These are phyloP conservation scores for Antrozous pallidus DNA, from an alignment of 2,797 vertebrate genomes.

Conservation along the genomic window DNA sequence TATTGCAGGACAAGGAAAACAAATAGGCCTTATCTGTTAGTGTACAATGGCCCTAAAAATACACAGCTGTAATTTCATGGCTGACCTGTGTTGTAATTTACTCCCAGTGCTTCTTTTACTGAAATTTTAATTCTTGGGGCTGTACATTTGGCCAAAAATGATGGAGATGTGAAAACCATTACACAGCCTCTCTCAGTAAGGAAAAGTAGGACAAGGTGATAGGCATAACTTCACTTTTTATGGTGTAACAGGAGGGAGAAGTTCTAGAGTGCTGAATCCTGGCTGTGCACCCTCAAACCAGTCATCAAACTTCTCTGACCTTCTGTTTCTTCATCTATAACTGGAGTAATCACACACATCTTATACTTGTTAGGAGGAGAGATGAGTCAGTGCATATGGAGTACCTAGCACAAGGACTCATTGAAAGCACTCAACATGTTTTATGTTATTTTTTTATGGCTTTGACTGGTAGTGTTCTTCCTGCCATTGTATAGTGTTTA, in stretches of 20 bases:
- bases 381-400: not conserved
- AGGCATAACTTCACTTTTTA: not conserved
- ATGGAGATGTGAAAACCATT: not conserved
- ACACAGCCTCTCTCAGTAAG: not conserved
- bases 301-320: not conserved
- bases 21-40: conserved; percentile 36
- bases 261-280: not conserved
- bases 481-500: not conserved
- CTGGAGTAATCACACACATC: not conserved
- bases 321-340: not conserved
- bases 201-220: fast-evolving
- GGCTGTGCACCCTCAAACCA: not conserved
- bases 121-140: conserved; percentile 40
- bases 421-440: not conserved
- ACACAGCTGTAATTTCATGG: conserved; percentile 53
- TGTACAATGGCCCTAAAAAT: not conserved
- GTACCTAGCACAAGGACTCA: not conserved
- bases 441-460: not conserved
- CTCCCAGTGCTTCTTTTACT: not conserved
- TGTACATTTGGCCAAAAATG: conserved; percentile 14
- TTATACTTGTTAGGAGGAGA: not conserved
- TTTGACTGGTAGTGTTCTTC: conserved; percentile 6
- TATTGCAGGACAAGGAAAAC: conserved; percentile 42
- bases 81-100: conserved; percentile 49
- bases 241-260: not conserved